These are phyloP conservation scores for Cichlasoma orientale DNA, from an alignment of 2,797 vertebrate species.

Conservation along the genomic window DNA sequence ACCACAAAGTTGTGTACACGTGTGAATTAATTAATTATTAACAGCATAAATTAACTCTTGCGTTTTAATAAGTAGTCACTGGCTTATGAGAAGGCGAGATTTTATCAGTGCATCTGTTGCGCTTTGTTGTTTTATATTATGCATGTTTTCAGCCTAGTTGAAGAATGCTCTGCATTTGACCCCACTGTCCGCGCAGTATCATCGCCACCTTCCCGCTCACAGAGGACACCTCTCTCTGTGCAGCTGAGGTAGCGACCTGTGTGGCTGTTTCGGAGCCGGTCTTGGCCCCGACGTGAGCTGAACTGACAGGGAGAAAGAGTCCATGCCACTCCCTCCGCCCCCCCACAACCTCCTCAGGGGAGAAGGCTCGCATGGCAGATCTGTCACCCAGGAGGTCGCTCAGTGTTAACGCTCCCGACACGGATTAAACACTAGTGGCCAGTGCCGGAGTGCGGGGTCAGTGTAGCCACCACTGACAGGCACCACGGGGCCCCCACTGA, in stretches of 20 bases:
- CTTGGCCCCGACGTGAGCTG: slow-evolving; percentile 68
- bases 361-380: slow-evolving; percentile 90
- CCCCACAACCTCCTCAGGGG: slow-evolving; percentile 74
- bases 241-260: slow-evolving; percentile 70
- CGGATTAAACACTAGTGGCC: slow-evolving; percentile 93
- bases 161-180: slow-evolving; percentile 69
- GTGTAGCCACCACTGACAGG: slow-evolving; percentile 81
- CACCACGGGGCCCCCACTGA: slow-evolving; percentile 75
- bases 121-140: slow-evolving; percentile 28
- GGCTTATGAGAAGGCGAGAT: background rate
- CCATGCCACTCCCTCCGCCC: slow-evolving; percentile 66
- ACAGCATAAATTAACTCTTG: slow-evolving; percentile 3
- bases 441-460: slow-evolving; percentile 82
- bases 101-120: slow-evolving; percentile 30
- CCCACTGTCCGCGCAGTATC: slow-evolving; percentile 62
- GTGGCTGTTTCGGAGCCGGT: slow-evolving; percentile 57
- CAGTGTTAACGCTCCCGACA: slow-evolving; percentile 95
- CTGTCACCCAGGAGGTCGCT: slow-evolving; percentile 92
- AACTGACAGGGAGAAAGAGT: slow-evolving; percentile 78
- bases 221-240: slow-evolving; percentile 78
- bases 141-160: slow-evolving; percentile 39
- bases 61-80: background rate
- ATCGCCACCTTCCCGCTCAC: slow-evolving; percentile 67
- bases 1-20: slow-evolving; percentile 13
- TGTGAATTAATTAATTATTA: slow-evolving; percentile 12